Conservation (phyloP, 1,140 invertebrate genomes). For the Microplitis demolitor region DNA sequence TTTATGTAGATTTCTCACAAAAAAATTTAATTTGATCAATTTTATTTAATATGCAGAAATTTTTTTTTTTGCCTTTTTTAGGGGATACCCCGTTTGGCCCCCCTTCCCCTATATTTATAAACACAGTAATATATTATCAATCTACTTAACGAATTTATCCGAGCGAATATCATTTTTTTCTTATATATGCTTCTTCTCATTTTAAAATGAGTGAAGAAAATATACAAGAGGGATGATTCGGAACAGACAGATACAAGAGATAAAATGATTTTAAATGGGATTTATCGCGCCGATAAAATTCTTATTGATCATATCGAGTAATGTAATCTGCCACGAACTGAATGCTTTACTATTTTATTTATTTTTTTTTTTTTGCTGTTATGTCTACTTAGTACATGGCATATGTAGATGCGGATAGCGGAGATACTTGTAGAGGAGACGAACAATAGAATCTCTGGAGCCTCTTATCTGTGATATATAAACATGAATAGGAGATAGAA, state of each 20-base stretch:
- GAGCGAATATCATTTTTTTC: too few species aligned
- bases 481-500: neutral
- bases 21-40: too few species aligned
- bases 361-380: too few species aligned
- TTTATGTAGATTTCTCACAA: too few species aligned
- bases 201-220: too few species aligned
- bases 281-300: slow-evolving; percentile 8
- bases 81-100: too few species aligned
- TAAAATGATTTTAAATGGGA: slow-evolving; percentile 1
- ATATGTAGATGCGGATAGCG: neutral
- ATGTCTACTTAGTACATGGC: neutral
- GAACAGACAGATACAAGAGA: neutral
- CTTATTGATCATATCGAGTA: neutral
- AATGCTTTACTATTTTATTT: neutral
- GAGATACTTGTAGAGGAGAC: neutral
- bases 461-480: neutral
- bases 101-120: too few species aligned
- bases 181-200: too few species aligned
- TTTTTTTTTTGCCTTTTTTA: too few species aligned
- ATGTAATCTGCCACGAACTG: neutral
- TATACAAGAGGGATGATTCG: neutral
- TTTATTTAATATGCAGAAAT: too few species aligned
- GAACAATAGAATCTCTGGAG: neutral
- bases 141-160: too few species aligned
- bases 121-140: too few species aligned